phyloP scores from a whole-genome alignment of 2,113 vertebrate species.

The Etheostoma cragini region DNA sequence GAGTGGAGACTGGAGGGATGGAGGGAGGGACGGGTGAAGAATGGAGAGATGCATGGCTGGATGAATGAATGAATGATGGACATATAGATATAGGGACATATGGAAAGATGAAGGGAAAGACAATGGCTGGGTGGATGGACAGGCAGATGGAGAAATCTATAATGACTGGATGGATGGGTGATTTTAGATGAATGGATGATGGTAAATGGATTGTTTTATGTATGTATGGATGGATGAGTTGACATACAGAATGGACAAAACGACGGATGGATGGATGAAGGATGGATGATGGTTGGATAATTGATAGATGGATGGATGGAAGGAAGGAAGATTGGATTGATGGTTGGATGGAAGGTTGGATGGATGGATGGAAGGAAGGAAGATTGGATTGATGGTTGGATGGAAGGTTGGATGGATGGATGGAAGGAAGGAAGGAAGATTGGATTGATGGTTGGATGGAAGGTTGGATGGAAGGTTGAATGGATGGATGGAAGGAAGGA shows the following conservation, averaged over 20 bases:
- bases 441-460: neutral
- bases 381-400: neutral
- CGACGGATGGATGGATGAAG: neutral
- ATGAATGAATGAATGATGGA: neutral
- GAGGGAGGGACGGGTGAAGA: no score
- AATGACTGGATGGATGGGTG: neutral
- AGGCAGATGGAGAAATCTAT: no score
- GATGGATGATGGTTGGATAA: no score
- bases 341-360: neutral
- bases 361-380: neutral
- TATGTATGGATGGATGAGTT: neutral
- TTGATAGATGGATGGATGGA: neutral
- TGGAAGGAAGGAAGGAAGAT: neutral
- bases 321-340: neutral
- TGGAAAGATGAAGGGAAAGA: neutral
- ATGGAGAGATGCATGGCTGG: no score
- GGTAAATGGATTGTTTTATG: neutral
- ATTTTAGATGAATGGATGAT: neutral
- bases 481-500: neutral
- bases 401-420: no score
- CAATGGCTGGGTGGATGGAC: neutral
- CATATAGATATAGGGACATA: no score
- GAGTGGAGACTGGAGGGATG: no score
- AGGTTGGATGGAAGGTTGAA: no score
- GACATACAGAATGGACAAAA: neutral